Percentiles rank a stretch among this genome's conserved stretches.
phyloP scores from a whole-genome alignment of 2,113 vertebrate species.

The Eubucco bourcierii region DNA sequence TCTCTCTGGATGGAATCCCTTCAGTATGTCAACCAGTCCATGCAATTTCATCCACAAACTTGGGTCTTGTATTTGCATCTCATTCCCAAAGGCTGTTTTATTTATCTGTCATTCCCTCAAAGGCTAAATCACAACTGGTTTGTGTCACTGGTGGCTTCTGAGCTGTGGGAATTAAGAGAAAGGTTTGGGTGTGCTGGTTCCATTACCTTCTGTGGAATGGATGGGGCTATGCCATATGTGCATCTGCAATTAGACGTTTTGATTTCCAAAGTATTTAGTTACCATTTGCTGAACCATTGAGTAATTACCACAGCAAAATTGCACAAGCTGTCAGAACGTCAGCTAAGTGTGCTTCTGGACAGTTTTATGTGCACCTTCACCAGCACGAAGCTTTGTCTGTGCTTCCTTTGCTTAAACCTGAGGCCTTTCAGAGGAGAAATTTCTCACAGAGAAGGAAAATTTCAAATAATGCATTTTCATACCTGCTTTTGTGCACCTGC shows the following conservation, averaged over 20 bases:
- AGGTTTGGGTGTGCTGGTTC: slow-evolving; percentile 67
- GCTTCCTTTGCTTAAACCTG: neutral
- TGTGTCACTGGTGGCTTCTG: neutral
- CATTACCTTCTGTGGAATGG: slow-evolving; percentile 53
- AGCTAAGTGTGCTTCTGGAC: slow-evolving; percentile 65
- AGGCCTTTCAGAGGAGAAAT: neutral
- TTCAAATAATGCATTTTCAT: neutral
- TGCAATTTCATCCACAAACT: too few relatives aligned
- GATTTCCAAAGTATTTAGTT: slow-evolving; percentile 74
- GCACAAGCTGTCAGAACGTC: slow-evolving; percentile 72
- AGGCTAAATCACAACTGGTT: neutral
- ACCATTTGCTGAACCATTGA: slow-evolving; percentile 78
- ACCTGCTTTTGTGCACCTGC: neutral
- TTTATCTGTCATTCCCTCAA: neutral
- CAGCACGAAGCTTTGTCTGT: neutral
- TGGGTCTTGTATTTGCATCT: neutral
- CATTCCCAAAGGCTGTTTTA: neutral
- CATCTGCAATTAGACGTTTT: slow-evolving; percentile 70
- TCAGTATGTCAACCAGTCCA: too few relatives aligned
- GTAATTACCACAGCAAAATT: slow-evolving; percentile 72
- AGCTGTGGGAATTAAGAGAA: slow-evolving; percentile 16
- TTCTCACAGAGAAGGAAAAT: neutral
- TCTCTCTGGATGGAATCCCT: too few relatives aligned
- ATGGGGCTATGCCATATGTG: slow-evolving; percentile 65
- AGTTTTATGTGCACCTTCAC: slow-evolving; percentile 64